Percentiles rank a stretch among this genome's conserved stretches.
Evolutionary conservation across 2,888 invertebrate genomes (phyloP).

Genomic region (Stratiomys singularior): DNA sequence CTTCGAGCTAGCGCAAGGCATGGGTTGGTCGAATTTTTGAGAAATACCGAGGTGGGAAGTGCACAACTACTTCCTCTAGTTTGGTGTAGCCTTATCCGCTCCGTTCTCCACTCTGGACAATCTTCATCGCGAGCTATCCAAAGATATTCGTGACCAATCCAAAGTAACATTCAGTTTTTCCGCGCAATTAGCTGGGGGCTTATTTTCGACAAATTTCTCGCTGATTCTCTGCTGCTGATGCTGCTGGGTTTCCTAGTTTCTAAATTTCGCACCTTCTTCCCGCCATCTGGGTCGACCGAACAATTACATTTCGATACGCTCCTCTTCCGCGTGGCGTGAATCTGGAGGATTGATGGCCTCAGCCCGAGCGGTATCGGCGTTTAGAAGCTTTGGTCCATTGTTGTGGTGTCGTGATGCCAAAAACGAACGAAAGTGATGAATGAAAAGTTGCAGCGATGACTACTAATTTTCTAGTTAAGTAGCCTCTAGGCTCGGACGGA

Average conservation of each 20-base stretch:
- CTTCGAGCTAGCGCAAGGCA: no score
- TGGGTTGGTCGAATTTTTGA: no score
- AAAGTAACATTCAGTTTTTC: no score
- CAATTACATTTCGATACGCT: constrained; percentile 22
- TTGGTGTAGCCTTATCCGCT: no score
- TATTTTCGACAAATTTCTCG: no score
- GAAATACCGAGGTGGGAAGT: no score
- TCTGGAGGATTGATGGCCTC: background rate
- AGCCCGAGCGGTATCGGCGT: background rate
- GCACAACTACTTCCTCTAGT: no score
- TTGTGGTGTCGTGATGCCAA: background rate
- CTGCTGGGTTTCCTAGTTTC: background rate
- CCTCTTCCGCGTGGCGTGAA: background rate
- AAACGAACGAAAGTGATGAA: constrained; percentile 33
- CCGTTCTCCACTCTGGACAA: no score
- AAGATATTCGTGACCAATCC: no score
- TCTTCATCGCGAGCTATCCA: no score
- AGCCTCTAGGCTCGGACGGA: constrained; percentile 15
- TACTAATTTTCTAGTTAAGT: constrained; percentile 32
- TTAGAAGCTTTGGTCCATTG: background rate
- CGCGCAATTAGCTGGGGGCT: no score
- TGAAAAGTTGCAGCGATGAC: constrained; percentile 34
- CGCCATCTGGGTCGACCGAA: constrained; percentile 1
- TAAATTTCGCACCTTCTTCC: constrained; percentile 1
- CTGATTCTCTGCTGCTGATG: background rate